phyloP scores from a whole-genome alignment of 2,113 vertebrate genomes.

The Atractosteus spatula region DNA sequence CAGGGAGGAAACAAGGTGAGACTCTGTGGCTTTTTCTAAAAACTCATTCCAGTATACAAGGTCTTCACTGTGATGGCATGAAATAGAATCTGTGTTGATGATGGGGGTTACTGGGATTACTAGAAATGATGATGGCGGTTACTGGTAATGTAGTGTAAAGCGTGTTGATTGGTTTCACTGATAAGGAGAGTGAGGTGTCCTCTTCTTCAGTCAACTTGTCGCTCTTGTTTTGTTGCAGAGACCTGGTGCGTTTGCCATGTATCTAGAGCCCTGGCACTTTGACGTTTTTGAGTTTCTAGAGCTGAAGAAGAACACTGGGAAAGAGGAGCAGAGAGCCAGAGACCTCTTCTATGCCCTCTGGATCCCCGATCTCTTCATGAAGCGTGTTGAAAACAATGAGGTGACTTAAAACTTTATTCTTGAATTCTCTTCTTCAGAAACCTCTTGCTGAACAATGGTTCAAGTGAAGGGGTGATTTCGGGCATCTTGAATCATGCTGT shows the following conservation, averaged over 20 bases:
- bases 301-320: constrained; percentile 95
- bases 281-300: constrained; percentile 96
- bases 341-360: constrained; percentile 94
- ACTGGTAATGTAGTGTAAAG: too few relatives aligned
- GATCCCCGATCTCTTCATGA: constrained; percentile 98
- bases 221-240: constrained; percentile 59
- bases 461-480: background rate
- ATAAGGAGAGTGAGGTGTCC: background rate
- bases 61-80: too few relatives aligned
- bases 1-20: constrained; percentile 95
- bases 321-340: constrained; percentile 92
- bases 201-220: background rate
- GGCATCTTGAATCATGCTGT: background rate
- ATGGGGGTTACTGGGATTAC: background rate
- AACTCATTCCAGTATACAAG: too few relatives aligned
- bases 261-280: constrained; percentile 92
- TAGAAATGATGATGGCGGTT: too few relatives aligned
- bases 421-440: background rate
- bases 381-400: constrained; percentile 89
- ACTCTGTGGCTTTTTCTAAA: background rate
- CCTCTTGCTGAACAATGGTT: background rate
- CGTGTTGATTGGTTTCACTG: too few relatives aligned
- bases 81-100: background rate
- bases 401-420: constrained; percentile 47
- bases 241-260: constrained; percentile 94